Base-by-base conservation (phyloP, 2,888 invertebrate genomes). In the Acronicta aceris region DNA sequence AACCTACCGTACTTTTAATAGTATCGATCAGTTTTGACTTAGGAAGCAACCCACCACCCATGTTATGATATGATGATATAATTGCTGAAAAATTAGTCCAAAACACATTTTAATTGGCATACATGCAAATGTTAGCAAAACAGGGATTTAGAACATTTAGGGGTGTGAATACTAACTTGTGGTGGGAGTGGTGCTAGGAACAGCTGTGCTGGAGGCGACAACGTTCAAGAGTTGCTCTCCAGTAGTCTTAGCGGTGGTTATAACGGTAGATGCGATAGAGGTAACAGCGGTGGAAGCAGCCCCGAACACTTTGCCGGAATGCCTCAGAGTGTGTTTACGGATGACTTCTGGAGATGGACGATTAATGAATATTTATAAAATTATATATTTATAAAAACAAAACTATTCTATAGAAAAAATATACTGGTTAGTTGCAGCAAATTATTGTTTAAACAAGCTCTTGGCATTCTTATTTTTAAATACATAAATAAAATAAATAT, bases 261-360 rank as follows among this genome's bases (percentile, higher is more conserved):
- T 86, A 48, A 93, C 89, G 47, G 94, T 89, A 61, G 95, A 89
- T 64, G 95, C 94, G 52, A 95, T 85, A 51, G 94, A 90, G 66
- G 95, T 90, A 52, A 95, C 95, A 42, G 95, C 94, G 51, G 95
- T 95, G 54, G 95, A 92, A 59, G 95, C 89, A 80, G 96, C 95
- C 73, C 96, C 95, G 54, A 96, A 95, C 48, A 96, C 96, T 78
- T 96, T 96, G 67, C 97, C 97, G 60, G 97, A 96, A 89, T 97
- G 97, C 80, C 97, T 96, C 82, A 97, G 87, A 54, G 97, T 96
- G 87, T 97, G 97, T 81, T 96, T 96, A 72, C 96, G 96, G 86
- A 97, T 94, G 79, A 93, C 93, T 89, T 92, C 94, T 94, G 84
- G 56, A 76, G 81, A 79, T 71, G 76, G 77, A 62, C 46, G 54